Evolutionary conservation across 2,888 invertebrate genomes (phyloP).

Genomic region (Lithophane ornitopus): DNA sequence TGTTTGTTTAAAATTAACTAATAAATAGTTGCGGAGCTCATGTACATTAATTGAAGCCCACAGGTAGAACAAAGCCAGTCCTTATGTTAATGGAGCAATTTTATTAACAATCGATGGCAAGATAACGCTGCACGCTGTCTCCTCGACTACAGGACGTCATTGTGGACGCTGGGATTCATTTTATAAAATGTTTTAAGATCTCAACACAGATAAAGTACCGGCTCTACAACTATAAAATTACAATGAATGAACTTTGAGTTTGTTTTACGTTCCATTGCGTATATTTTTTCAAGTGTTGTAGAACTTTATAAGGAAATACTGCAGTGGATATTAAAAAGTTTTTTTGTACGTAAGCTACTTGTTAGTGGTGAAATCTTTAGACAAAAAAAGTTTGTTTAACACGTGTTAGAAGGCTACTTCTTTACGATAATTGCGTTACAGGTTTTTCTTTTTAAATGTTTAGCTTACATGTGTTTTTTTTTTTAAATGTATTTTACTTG

Average conservation of each 20-base stretch:
- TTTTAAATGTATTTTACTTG: background rate
- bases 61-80: constrained; percentile 59
- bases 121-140: constrained; percentile 73
- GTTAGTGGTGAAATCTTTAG: constrained; percentile 14
- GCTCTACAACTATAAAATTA: constrained; percentile 38
- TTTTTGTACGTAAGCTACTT: background rate
- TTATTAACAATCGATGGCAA: constrained; percentile 77
- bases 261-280: constrained; percentile 31
- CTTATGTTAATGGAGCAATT: constrained; percentile 79
- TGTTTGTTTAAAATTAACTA: constrained; percentile 21
- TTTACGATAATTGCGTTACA: constrained; percentile 41
- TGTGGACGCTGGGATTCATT: constrained; percentile 71
- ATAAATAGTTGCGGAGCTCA: constrained; percentile 44
- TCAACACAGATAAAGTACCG: constrained; percentile 57
- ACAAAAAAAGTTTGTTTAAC: constrained; percentile 32
- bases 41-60: constrained; percentile 56
- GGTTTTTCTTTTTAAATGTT: background rate
- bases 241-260: constrained; percentile 20
- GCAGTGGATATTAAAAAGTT: constrained; percentile 18
- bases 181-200: constrained; percentile 73
- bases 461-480: constrained; percentile 1
- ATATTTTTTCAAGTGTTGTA: constrained; percentile 11
- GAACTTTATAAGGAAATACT: constrained; percentile 4
- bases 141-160: constrained; percentile 64
- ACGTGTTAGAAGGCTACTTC: constrained; percentile 33